Percentiles rank a stretch among this genome's conserved stretches.
Evolutionary conservation across 2,113 vertebrate species (phyloP).

Genomic region (Merops nubicus): DNA sequence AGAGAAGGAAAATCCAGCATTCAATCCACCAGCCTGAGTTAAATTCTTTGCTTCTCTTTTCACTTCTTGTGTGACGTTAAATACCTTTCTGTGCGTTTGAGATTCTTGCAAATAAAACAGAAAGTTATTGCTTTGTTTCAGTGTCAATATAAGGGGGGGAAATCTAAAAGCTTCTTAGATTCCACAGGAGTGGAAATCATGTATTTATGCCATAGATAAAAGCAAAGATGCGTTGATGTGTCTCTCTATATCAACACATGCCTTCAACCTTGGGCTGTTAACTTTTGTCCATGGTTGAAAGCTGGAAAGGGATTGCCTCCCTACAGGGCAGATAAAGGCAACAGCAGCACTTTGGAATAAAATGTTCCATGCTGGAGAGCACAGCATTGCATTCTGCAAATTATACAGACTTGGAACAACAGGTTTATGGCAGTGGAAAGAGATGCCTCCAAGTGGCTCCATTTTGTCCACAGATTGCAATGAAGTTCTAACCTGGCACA

Average conservation of each 20-base stretch:
- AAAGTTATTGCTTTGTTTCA: background rate
- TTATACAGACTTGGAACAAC: background rate
- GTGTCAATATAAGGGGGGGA: background rate
- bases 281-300: background rate
- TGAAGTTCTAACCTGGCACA: background rate
- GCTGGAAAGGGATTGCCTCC: background rate
- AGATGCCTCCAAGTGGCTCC: background rate
- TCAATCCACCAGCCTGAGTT: background rate
- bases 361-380: background rate
- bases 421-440: background rate
- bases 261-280: background rate
- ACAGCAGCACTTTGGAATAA: background rate
- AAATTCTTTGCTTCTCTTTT: background rate
- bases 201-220: background rate
- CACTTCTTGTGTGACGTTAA: background rate
- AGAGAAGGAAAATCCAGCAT: accelerated
- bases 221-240: background rate
- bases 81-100: background rate
- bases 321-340: background rate
- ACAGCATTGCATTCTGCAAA: background rate
- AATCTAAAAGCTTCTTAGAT: background rate
- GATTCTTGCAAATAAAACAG: background rate
- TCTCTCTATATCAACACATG: background rate
- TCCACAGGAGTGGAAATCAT: background rate
- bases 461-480: background rate